Percentiles rank a stretch among this genome's conserved stretches.
phyloP scores from a whole-genome alignment of 2,797 vertebrate species.

The Sandelia bainsii region DNA sequence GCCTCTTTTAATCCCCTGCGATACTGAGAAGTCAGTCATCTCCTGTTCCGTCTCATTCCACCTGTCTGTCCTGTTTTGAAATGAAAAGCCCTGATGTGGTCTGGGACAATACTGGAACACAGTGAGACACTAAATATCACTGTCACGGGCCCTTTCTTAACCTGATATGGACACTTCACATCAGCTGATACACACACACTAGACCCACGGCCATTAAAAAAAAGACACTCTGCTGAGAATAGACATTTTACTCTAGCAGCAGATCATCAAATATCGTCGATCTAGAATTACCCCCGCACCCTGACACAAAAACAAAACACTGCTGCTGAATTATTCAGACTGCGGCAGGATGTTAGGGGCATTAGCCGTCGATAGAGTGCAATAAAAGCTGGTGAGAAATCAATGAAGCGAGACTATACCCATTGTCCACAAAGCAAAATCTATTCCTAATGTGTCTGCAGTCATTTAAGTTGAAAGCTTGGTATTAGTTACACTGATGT shows the following conservation, averaged over 20 bases:
- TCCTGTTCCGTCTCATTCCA: constrained; percentile 73
- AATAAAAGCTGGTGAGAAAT: constrained; percentile 84
- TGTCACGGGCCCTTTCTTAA: constrained; percentile 58
- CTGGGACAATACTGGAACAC: constrained; percentile 58
- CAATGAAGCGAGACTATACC: constrained; percentile 81
- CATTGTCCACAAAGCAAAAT: constrained; percentile 77
- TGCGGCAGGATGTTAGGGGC: constrained; percentile 78
- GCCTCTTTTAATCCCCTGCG: constrained; percentile 66
- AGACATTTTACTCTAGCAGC: constrained; percentile 73
- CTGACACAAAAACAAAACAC: constrained; percentile 83
- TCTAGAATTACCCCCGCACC: constrained; percentile 77
- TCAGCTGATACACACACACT: constrained; percentile 55
- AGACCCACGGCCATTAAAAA: constrained; percentile 46
- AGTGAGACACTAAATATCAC: constrained; percentile 70
- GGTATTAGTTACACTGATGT: constrained; percentile 54
- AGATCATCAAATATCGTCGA: constrained; percentile 77
- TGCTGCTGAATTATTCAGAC: constrained; percentile 84
- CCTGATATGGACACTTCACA: constrained; percentile 61
- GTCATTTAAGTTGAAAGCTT: constrained; percentile 74
- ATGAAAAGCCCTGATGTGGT: constrained; percentile 66
- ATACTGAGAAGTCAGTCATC: constrained; percentile 68
- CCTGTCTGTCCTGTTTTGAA: constrained; percentile 69
- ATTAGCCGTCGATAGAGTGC: constrained; percentile 78
- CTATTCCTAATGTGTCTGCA: constrained; percentile 75
- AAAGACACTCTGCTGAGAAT: constrained; percentile 60